Evolutionary conservation across 2,113 vertebrate species (phyloP), one percentile per base, ranked within the genome.

Genomic region (Catharus bicknelli): DNA sequence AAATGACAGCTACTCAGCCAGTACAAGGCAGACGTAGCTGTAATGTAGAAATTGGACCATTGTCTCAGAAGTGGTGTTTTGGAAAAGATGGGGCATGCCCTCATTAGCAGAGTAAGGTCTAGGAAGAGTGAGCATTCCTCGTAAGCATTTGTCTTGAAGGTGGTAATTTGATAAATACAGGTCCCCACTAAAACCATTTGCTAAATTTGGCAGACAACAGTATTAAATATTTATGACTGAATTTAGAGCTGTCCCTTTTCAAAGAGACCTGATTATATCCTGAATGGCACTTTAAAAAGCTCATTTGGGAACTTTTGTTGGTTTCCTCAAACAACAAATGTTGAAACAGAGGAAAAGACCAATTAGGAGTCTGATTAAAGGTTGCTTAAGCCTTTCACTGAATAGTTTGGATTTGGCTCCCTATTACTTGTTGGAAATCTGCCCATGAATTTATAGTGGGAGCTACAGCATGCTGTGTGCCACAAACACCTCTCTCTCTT

Each of bases 1-100:
- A 94, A 92, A 87, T 94, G 96, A 95, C 96, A 97, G 95, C 83
- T 94, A 48, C 80, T 91, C 93, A 88, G 83, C 70, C 91, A 91
- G 82, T 84, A 81, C 90, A 55, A 92, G 90, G 90, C 89, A 88
- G 79, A 86, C 7, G 0, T 34, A 76, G 47, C 83, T 91, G 63
- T 83, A 90, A 91, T 93, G 90, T 82, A 86, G 93, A 95, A 97
- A 94, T 40, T 74, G 82, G 70, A 75, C 54, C 76, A 86, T 76
- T 95, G 92, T 93, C 93, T 92, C 45, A 76, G 45, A 94, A 90
- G 90, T 79, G 85, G 84, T 80, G 83, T 94, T 92, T 83, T 93
- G 93, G 94, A 93, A 96, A 91, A 94, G 93, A 96, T 91, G 76
- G 95, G 91, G 55, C 93, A 88, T 94, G 90, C 88, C 90, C 94